Percentiles rank a stretch among this genome's conserved stretches.
Conservation (phyloP, 2,888 invertebrate genomes). For the Tethea ocularis region DNA sequence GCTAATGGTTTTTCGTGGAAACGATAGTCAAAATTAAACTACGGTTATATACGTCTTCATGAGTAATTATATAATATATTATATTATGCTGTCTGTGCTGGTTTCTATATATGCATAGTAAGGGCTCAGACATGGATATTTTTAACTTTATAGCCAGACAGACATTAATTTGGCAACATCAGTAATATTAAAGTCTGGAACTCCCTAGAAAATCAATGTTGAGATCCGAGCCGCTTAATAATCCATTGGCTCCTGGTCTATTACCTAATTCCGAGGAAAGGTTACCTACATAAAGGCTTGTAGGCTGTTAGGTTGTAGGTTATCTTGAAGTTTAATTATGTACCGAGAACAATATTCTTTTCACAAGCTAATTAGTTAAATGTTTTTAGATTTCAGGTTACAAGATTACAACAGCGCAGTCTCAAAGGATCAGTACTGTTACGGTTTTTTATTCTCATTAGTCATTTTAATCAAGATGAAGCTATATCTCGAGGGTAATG, state of each 20-base stretch:
- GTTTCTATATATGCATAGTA: too few relatives aligned
- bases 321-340: slow-evolving; percentile 10
- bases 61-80: not conserved
- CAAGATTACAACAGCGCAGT: slow-evolving; percentile 74
- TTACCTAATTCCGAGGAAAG: too few relatives aligned
- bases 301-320: too few relatives aligned
- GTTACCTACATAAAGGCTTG: not conserved
- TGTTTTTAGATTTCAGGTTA: slow-evolving; percentile 79
- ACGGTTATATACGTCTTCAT: not conserved
- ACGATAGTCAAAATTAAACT: not conserved
- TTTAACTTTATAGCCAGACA: too few relatives aligned
- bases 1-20: not conserved
- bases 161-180: too few relatives aligned
- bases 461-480: slow-evolving; percentile 52
- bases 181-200: too few relatives aligned
- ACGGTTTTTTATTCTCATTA: slow-evolving; percentile 57
- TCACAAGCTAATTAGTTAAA: slow-evolving; percentile 51
- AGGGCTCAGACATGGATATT: too few relatives aligned
- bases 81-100: too few relatives aligned
- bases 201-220: too few relatives aligned
- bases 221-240: too few relatives aligned
- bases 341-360: slow-evolving; percentile 21
- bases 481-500: slow-evolving; percentile 38
- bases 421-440: slow-evolving; percentile 50
- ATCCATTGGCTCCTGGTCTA: too few relatives aligned